phyloP scores from a whole-genome alignment of 1,140 invertebrate species.

The Kradibia gibbosae region DNA sequence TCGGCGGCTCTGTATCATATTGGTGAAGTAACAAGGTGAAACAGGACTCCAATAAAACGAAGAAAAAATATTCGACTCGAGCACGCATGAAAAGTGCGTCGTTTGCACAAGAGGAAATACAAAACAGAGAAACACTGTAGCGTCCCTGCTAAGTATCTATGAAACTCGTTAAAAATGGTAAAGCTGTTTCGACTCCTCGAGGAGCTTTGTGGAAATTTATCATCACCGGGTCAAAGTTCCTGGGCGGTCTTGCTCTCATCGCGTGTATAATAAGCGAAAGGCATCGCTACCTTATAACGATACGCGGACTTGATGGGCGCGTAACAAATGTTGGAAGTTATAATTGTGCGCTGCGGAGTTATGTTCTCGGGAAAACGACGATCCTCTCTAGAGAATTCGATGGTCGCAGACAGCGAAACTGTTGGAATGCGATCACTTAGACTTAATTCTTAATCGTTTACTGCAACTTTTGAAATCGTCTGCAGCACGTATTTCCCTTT shows the following conservation, averaged over 20 bases:
- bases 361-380: constrained; percentile 33
- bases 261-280: constrained; percentile 63
- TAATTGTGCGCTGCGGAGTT: constrained; percentile 65
- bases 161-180: constrained; percentile 13
- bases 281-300: constrained; percentile 55
- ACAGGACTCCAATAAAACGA: background rate
- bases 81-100: too few species aligned
- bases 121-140: too few species aligned
- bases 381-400: constrained; percentile 7
- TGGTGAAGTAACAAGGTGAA: background rate
- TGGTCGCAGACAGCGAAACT: background rate
- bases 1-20: background rate
- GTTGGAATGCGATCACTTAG: too few species aligned
- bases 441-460: too few species aligned
- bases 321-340: constrained; percentile 64
- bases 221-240: background rate
- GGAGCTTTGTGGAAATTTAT: background rate
- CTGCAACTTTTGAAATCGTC: too few species aligned
- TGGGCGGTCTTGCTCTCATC: constrained; percentile 50
- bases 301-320: constrained; percentile 53
- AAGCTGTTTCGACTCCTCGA: background rate
- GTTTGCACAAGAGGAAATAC: too few species aligned
- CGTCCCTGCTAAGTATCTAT: background rate
- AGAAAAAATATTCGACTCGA: background rate
- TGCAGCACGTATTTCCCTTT: too few species aligned